A percentile compares a stretch with the other conserved stretches of the same genome.
Evolutionary conservation across 2,888 invertebrate species (phyloP).

Genomic region (Erpobdella octoculata): DNA sequence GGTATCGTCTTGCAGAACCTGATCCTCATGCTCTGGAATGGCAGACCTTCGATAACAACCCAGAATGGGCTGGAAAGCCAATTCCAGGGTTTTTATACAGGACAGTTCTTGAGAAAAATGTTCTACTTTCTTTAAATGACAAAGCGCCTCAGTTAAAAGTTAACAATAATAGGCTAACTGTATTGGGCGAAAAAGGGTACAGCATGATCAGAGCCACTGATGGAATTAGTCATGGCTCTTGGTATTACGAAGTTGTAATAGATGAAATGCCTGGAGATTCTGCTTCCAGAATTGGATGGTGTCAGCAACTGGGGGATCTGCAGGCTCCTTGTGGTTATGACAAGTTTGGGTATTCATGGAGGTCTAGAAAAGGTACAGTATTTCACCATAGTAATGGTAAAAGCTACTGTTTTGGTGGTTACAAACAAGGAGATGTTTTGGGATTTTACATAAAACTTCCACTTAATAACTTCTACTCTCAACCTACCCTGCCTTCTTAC

Average conservation of each 20-base stretch:
- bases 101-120: conserved; percentile 61
- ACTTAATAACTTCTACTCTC: conserved; percentile 40
- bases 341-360: conserved; percentile 96
- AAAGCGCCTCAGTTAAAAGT: conserved; percentile 81
- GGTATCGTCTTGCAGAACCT: conserved; percentile 76
- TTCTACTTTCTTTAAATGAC: conserved; percentile 82
- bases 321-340: conserved; percentile 93
- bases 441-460: conserved; percentile 78
- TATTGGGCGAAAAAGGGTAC: conserved; percentile 87
- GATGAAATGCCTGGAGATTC: conserved; percentile 90
- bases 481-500: conserved; percentile 71
- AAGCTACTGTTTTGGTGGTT: conserved; percentile 72
- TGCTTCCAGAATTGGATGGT: conserved; percentile 88
- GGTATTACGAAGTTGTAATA: conserved; percentile 90
- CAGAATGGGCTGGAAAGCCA: conserved; percentile 96
- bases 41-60: conserved; percentile 90
- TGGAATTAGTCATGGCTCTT: conserved; percentile 76
- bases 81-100: conserved; percentile 92
- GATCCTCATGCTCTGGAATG: conserved; percentile 82
- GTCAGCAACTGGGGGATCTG: conserved; percentile 70
- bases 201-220: conserved; percentile 92
- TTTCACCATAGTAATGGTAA: conserved; percentile 85
- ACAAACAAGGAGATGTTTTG: conserved; percentile 80
- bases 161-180: conserved; percentile 80
- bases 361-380: conserved; percentile 69